Conservation (phyloP, 2,113 vertebrate species). For the Puffinus mauretanicus region DNA sequence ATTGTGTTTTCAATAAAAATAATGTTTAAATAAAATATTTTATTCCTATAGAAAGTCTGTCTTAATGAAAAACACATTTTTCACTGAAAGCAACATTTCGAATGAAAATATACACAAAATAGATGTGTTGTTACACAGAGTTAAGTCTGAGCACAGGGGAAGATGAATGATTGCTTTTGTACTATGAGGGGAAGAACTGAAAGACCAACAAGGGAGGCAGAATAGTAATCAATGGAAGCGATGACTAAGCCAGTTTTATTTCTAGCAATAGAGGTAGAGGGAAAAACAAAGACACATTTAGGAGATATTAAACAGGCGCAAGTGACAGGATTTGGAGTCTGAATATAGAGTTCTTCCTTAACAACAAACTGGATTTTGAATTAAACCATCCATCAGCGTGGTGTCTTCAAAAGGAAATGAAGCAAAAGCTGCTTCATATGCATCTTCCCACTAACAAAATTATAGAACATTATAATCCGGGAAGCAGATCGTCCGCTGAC, state of each 20-base stretch:
- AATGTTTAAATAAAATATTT: not conserved
- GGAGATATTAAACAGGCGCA: not conserved
- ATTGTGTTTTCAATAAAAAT: not conserved
- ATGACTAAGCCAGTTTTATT: not conserved
- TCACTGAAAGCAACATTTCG: not conserved
- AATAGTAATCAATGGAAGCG: not conserved
- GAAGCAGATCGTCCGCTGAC: not conserved
- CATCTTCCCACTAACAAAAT: constrained; percentile 20
- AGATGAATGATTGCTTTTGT: not conserved
- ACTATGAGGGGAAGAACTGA: not conserved
- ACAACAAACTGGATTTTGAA: not conserved
- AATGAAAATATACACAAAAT: not conserved
- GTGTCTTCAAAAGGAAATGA: constrained; percentile 11
- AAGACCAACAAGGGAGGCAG: not conserved
- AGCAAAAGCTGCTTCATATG: not conserved
- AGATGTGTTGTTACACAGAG: not conserved
- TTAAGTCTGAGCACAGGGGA: not conserved
- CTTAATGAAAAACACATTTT: not conserved
- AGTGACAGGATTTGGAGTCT: not conserved
- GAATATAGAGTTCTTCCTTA: not conserved
- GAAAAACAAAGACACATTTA: not conserved
- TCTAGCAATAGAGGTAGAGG: not conserved
- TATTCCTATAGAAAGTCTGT: not conserved
- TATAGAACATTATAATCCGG: not conserved
- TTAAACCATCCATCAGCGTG: not conserved